Base-by-base conservation (phyloP, 2,797 vertebrate species). In the Alauda arvensis region DNA sequence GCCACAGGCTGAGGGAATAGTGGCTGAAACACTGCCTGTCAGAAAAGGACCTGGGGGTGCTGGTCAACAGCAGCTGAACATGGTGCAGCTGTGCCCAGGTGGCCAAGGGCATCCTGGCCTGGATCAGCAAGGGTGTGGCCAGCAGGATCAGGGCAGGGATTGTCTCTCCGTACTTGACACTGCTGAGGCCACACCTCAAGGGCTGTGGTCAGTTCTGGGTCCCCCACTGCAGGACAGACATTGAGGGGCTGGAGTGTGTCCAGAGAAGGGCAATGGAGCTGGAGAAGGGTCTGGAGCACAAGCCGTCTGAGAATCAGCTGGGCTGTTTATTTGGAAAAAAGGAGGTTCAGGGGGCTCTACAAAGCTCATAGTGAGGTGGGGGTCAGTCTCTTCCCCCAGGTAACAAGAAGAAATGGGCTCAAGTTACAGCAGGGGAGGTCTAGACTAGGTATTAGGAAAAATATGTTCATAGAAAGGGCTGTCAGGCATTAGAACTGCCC, bases 241-340 rank as follows among this genome's bases (percentile, higher is more conserved):
- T 0, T 5, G 26, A 53, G 34, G 40, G 1, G 10, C 14, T 28
- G 15, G 6, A 71, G 12, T 2, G 0, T 1, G 12, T 33, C 18
- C 56, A 43, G 10, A 43, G 23, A 4, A 57, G 20, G 29, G 12
- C 4, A 51, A 1, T 0, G 1, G 14, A 39, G 6, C 14, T 26
- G 17, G 14, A 1, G 17, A 49, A 37, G 20, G 11, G 11, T 34
- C 34, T 72, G 26, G 69, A 45, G 12, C 33, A 51, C 24, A 76
- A 26, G 5, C 7, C 29, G 24, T 69, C 2, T 26, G 12, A 56
- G 51, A 4, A 75, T 20, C 0, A 0, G 52, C 29, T n/a, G 19
- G 3, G 1, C 25, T 5, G 18, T 68, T 3, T 62, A 13, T 20
- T 21, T 48, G 26, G 12, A 59, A 25, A n/a, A 72, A 66, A 48